Evolutionary conservation across 2,113 vertebrate genomes (phyloP).

Genomic region (pig (Sus scrofa)): T2T-Sscrofa CM000824.6:173253501-173254000

Average conservation of each 20-base stretch:
- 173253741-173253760: slow-evolving; percentile 28
- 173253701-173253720: background rate
- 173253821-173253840: background rate
- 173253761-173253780: background rate
- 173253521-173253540: slow-evolving; percentile 17
- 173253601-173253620: background rate
- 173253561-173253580: background rate
- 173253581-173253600: background rate
- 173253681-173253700: background rate
- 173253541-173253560: background rate
- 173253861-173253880: slow-evolving; percentile 3
- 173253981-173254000: background rate
- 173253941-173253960: background rate
- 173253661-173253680: background rate
- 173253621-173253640: background rate
- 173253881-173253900: background rate
- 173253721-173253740: background rate
- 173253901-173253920: background rate
- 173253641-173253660: background rate
- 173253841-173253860: background rate
- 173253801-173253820: slow-evolving; percentile 3
- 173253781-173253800: background rate
- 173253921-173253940: background rate
- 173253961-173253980: background rate
- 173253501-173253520: slow-evolving; percentile 32